Evolutionary conservation across 2,888 invertebrate species (phyloP), one percentile per base, ranked within the genome.

Genomic region (Acanthococcus lagerstroemiae): DNA sequence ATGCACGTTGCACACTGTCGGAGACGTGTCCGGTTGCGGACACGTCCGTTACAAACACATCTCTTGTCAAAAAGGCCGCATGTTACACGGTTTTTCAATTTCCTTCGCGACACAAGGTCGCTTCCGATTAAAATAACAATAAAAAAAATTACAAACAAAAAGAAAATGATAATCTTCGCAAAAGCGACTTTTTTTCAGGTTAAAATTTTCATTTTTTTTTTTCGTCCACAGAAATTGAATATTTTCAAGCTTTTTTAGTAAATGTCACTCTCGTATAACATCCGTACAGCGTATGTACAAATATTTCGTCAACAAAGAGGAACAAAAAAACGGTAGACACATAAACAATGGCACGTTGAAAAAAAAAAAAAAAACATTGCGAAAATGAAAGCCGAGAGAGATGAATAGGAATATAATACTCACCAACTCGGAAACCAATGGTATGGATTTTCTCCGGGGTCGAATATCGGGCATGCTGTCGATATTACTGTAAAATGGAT

Each of bases 401-500:
- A 46, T 46, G 44, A 58, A 58, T 45, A 24, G 57, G 46, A 58
- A 52, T 22, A 22, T 52, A 52, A 55, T 73, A 86, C 94, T 87
- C 85, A 99, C 99, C 87, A 99, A 84, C 80, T 99, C 99, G 69
- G 96, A 96, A 74, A 99, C 97, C 75, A 97, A 84, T 30, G 97
- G 95, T 75, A 97, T 95, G 61, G 95, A 95, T 80, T 97, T 97
- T 76, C 95, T 84, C 74, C 95, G 83, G 65, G 95, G 95, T 75
- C 95, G 86, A 78, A 99, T 96, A 78, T 97, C 96, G 58, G 99
- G 97, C 93, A 95, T 96, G 76, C 96, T 97, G 84, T 99, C 97
- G 80, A 99, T 99, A 78, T 94, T 95, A 79, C 95, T 95, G 84
- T 97, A 99, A 83, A 99, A 99, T 9, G 96, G 94, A 80, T 96